These are phyloP conservation scores for Drosophila sechellia DNA, from an alignment of 1,140 invertebrate genomes.

Conservation along the genomic window DNA sequence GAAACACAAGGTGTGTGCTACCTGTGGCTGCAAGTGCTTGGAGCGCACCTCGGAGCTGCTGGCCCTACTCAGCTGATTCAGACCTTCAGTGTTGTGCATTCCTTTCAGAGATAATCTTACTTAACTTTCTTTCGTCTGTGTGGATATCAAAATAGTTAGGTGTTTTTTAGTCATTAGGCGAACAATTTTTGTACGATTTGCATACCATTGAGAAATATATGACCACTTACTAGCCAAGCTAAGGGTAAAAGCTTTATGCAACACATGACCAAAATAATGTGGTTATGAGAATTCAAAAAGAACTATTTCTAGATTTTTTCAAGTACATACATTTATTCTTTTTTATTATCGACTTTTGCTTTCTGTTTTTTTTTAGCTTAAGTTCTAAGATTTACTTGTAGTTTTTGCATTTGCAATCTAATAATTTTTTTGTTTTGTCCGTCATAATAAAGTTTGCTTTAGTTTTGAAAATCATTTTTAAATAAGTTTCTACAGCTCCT, in stretches of 20 bases:
- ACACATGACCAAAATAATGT: constrained; percentile 10
- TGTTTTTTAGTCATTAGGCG: constrained; percentile 51
- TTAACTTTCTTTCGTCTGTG: neutral
- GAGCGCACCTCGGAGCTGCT: constrained; percentile 85
- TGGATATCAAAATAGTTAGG: constrained; percentile 19
- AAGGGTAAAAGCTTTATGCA: neutral
- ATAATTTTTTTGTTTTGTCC: constrained; percentile 40
- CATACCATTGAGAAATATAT: constrained; percentile 34
- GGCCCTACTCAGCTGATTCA: constrained; percentile 60
- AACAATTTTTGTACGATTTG: constrained; percentile 45
- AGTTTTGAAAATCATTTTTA: constrained; percentile 49
- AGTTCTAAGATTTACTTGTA: constrained; percentile 68
- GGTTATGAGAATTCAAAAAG: neutral
- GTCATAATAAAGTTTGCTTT: constrained; percentile 38
- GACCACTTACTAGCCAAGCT: constrained; percentile 16
- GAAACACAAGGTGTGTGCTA: constrained; percentile 86
- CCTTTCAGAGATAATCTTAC: constrained; percentile 1
- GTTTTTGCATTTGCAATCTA: constrained; percentile 55
- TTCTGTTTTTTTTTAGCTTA: constrained; percentile 58
- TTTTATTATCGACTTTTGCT: constrained; percentile 29
- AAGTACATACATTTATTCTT: constrained; percentile 60
- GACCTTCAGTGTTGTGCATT: neutral
- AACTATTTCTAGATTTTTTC: constrained; percentile 15
- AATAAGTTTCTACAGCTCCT: constrained; percentile 58
- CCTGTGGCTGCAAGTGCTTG: constrained; percentile 95